Conservation (phyloP, 2,888 invertebrate genomes). For the Cheiracanthium punctorium region DNA sequence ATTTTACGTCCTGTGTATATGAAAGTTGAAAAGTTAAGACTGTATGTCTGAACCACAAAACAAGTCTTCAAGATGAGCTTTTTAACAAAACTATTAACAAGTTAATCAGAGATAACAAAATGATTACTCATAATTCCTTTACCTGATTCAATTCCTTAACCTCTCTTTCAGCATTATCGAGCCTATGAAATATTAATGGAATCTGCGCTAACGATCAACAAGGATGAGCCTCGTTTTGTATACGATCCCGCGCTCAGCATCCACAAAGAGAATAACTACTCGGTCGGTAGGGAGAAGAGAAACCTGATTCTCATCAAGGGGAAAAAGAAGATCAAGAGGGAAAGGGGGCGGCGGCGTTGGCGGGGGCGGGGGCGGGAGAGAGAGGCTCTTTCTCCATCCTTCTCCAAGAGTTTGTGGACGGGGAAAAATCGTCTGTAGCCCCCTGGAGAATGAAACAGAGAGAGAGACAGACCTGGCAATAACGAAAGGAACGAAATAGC, state of each 20-base stretch:
- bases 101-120: too few species aligned
- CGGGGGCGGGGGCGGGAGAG: background rate
- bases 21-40: too few species aligned
- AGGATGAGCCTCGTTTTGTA: too few species aligned
- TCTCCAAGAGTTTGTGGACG: background rate
- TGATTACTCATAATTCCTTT: too few species aligned
- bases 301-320: slow-evolving; percentile 40
- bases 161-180: too few species aligned
- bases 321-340: slow-evolving; percentile 8
- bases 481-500: slow-evolving; percentile 21
- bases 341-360: background rate
- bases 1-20: too few species aligned
- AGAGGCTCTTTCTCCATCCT: slow-evolving; percentile 28
- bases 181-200: too few species aligned
- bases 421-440: slow-evolving; percentile 46
- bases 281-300: slow-evolving; percentile 27
- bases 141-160: too few species aligned
- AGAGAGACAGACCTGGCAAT: slow-evolving; percentile 44
- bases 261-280: slow-evolving; percentile 11
- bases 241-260: background rate
- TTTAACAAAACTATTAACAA: too few species aligned
- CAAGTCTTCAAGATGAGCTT: too few species aligned
- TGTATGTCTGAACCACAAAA: too few species aligned
- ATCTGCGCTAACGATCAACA: too few species aligned
- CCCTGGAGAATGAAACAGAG: background rate